Evolutionary conservation across 2,797 vertebrate genomes (phyloP).

Genomic region (Capromys pilorides): DNA sequence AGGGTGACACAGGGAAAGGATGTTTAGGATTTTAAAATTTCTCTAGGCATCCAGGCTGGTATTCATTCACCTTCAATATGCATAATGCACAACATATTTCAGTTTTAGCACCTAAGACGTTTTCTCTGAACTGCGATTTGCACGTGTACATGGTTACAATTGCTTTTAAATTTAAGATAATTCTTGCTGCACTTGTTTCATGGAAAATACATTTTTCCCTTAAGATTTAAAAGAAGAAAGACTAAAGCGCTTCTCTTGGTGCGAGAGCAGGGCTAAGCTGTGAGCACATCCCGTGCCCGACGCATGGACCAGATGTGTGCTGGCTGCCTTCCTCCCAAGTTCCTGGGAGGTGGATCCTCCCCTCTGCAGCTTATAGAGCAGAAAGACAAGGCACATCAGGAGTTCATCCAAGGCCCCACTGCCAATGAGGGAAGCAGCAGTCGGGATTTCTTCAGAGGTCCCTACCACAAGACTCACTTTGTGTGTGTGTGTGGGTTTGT

Average conservation of each 20-base stretch:
- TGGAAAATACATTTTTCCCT: background rate
- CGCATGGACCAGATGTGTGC: no score
- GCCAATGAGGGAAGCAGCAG: background rate
- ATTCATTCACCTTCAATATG: conserved; percentile 36
- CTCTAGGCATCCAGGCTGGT: background rate
- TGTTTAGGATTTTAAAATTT: conserved; percentile 48
- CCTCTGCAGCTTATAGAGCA: background rate
- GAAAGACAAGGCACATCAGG: background rate
- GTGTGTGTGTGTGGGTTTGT: background rate
- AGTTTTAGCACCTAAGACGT: conserved; percentile 20
- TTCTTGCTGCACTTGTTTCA: conserved; percentile 22
- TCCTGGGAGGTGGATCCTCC: background rate
- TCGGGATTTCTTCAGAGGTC: background rate
- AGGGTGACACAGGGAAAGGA: conserved; percentile 15
- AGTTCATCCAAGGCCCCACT: background rate
- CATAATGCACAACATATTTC: conserved; percentile 12
- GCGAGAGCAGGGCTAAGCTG: background rate
- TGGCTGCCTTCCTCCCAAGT: background rate
- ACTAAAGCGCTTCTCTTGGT: background rate
- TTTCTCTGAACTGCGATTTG: conserved; percentile 33
- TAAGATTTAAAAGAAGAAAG: conserved; percentile 43
- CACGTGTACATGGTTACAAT: background rate
- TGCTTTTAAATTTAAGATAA: conserved; percentile 47
- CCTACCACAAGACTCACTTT: background rate
- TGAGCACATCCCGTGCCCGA: background rate